Evolutionary conservation across 1,140 invertebrate species (phyloP), one percentile per base, ranked within the genome.

Genomic region (Dendroctonus ponderosae): DNA sequence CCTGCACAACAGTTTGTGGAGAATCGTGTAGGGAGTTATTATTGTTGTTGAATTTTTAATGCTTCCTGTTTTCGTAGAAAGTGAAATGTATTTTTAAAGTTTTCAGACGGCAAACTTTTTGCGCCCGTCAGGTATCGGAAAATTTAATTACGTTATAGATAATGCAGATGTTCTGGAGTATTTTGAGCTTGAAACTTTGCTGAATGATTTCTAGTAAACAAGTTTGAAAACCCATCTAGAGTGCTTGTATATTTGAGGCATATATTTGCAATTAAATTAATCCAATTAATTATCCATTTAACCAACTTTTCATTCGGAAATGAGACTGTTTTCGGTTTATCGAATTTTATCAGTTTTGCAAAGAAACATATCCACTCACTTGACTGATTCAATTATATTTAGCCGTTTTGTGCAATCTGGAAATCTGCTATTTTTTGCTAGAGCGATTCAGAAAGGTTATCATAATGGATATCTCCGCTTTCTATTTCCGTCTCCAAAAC

Each of bases 111-210:
- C 43, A 58, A 58, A 58, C 41, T 58, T 58, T 58, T 44, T 26
- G 26, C 41, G 8, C 42, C 37, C 15, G 40, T 37, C 12, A 44
- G 15, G 56, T 58, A 46, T 58, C 14, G 14, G 26, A 26, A 37
- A 26, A 44, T 58, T 58, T 58, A 58, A 58, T 58, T 58, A 46
- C 43, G 56, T 58, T 58, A 26, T 26, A 58, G 56, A 58, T 14
- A 58, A 5, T 14, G 56, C 56, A 58, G 56, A 56, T 39, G 37
- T 38, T 38, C 11, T 11, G 9, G 14, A 46, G 14, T 58, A 44
- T 58, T 44, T 58, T 26, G 14, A 58, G 46, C 40, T 46, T 12
- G 41, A 7, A 11, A 12, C 26, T 14, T 44, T 44, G 43, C 41
- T 5, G 42, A 12, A 15, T 8, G 26, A 26, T 58, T 46, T 58